A percentile compares a stretch with the other conserved stretches of the same genome.
phyloP scores from a whole-genome alignment of 2,797 vertebrate species.

The Phataginus tricuspis region DNA sequence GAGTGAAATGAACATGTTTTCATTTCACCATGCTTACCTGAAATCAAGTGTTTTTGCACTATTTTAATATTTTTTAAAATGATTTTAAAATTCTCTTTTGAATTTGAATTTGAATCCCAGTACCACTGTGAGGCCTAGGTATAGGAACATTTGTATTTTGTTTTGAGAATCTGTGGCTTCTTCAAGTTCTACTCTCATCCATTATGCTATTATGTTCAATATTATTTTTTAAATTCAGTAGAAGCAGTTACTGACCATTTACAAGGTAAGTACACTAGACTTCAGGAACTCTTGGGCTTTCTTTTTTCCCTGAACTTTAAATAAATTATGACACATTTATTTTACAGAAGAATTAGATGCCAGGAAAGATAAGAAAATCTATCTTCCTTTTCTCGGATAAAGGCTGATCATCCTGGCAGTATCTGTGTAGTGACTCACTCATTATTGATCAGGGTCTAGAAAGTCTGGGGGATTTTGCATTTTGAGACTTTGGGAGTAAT shows the following conservation, averaged over 20 bases:
- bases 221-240: conserved; percentile 38
- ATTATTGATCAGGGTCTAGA: conserved; percentile 72
- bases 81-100: background rate
- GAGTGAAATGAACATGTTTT: background rate
- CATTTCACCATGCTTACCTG: background rate
- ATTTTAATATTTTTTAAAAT: background rate
- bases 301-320: conserved; percentile 75
- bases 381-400: conserved; percentile 78
- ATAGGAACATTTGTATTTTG: background rate
- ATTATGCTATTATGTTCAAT: background rate
- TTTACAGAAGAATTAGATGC: conserved; percentile 76
- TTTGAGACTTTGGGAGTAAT: conserved; percentile 69
- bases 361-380: conserved; percentile 77
- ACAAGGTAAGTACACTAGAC: conserved; percentile 55
- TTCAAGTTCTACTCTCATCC: background rate
- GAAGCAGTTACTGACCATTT: conserved; percentile 4
- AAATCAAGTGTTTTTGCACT: background rate
- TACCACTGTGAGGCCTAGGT: background rate
- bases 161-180: conserved; percentile 1
- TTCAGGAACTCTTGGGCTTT: conserved; percentile 64
- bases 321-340: conserved; percentile 81
- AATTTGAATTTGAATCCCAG: background rate
- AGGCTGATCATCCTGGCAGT: conserved; percentile 60
- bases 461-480: conserved; percentile 61
- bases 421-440: conserved; percentile 70